Evolutionary conservation across 2,113 vertebrate species (phyloP).

Genomic region (Taurulus bubalis): DNA sequence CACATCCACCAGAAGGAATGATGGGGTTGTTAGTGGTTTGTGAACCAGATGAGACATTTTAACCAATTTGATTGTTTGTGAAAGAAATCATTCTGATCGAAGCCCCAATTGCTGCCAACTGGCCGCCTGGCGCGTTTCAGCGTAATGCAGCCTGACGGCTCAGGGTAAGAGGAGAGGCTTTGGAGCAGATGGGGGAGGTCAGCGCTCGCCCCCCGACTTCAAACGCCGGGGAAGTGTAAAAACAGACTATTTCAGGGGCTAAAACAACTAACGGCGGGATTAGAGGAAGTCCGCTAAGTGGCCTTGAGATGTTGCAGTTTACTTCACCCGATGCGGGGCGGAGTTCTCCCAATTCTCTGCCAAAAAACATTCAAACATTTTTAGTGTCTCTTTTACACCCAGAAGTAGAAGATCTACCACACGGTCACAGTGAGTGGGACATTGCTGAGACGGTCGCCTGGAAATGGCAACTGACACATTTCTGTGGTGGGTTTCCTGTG

Average conservation of each 20-base stretch:
- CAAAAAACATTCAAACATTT: conserved; percentile 7
- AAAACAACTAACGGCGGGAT: conserved; percentile 88
- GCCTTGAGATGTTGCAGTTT: conserved; percentile 82
- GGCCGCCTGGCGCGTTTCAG: conserved; percentile 89
- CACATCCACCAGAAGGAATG: conserved; percentile 78
- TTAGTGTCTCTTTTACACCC: conserved; percentile 20
- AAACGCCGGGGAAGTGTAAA: conserved; percentile 91
- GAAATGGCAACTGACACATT: not conserved
- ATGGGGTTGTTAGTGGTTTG: conserved; percentile 88
- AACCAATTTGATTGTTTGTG: conserved; percentile 99
- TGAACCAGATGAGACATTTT: conserved; percentile 95
- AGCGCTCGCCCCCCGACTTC: conserved; percentile 85
- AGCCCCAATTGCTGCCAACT: conserved; percentile 92
- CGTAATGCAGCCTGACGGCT: conserved; percentile 91
- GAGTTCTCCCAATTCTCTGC: not conserved
- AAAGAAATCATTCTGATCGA: conserved; percentile 98
- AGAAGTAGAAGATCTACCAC: not conserved
- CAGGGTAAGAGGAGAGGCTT: conserved; percentile 90
- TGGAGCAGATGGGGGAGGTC: conserved; percentile 90
- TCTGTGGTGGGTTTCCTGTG: not conserved
- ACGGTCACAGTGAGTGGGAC: not conserved
- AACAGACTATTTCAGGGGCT: conserved; percentile 89
- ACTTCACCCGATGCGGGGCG: not conserved
- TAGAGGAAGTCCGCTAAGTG: conserved; percentile 91
- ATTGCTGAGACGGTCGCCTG: not conserved